Percentiles rank a stretch among this genome's conserved stretches.
These are phyloP conservation scores for Oscheius sp. DNA, from an alignment of 2,888 invertebrate species.

Conservation along the genomic window DNA sequence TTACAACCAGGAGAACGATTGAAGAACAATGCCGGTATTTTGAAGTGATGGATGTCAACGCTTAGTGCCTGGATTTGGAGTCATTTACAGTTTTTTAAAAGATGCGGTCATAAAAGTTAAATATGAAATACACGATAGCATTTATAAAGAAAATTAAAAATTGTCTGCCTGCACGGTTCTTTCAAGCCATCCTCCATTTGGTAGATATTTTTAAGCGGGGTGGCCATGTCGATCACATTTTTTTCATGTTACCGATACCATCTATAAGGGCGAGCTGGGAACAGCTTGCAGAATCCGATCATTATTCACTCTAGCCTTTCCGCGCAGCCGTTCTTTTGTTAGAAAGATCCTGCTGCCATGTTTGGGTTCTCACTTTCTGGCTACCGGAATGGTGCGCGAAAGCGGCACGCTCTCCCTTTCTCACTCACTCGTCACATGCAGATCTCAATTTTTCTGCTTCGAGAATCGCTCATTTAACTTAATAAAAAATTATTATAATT, in stretches of 20 bases:
- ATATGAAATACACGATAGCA: too few species aligned
- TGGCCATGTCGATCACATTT: too few species aligned
- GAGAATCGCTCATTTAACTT: neutral
- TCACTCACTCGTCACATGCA: too few species aligned
- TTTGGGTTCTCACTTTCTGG: conserved; percentile 18
- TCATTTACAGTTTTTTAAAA: too few species aligned
- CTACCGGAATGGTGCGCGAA: neutral
- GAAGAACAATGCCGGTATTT: conserved; percentile 19
- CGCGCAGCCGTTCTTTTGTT: conserved; percentile 18
- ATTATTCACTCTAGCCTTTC: conserved; percentile 1
- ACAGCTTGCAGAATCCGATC: neutral
- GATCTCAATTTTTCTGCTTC: neutral
- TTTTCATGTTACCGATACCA: neutral
- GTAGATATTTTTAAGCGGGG: too few species aligned
- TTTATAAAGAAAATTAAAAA: too few species aligned
- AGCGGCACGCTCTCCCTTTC: neutral
- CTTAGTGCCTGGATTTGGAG: neutral
- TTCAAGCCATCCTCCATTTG: too few species aligned
- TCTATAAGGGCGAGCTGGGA: neutral
- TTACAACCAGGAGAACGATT: conserved; percentile 1
- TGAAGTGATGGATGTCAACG: conserved; percentile 14
- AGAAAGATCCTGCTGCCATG: conserved; percentile 1
- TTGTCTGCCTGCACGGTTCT: too few species aligned
- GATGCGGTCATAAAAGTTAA: too few species aligned
- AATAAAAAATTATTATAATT: neutral